Evolutionary conservation across 1,140 invertebrate species (phyloP).

Genomic region (Melitaea cinxia): DNA sequence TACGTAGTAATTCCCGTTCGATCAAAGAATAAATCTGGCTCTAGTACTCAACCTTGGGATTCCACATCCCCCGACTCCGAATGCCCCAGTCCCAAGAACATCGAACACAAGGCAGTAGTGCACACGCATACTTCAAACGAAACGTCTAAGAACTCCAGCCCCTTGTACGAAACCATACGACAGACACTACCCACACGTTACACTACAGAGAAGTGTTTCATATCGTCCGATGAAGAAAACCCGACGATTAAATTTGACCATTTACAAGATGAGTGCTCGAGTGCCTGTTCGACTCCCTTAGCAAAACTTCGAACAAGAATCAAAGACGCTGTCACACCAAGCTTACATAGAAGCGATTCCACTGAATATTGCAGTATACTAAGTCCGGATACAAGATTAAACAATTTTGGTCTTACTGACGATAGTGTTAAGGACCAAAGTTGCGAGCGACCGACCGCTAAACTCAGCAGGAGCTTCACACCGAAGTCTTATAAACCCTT

Average conservation of each 20-base stretch:
- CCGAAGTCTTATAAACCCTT: conserved; percentile 77
- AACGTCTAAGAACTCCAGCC: conserved; percentile 54
- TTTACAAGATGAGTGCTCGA: conserved; percentile 56
- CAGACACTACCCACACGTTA: conserved; percentile 39
- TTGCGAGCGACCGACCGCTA: conserved; percentile 52
- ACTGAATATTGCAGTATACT: conserved; percentile 79
- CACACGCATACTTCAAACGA: conserved; percentile 50
- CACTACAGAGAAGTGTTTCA: conserved; percentile 52
- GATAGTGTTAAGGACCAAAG: conserved; percentile 49
- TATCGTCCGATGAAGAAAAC: conserved; percentile 52
- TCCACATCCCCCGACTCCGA: conserved; percentile 63
- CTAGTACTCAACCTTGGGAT: conserved; percentile 56
- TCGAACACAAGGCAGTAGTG: conserved; percentile 54
- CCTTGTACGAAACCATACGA: conserved; percentile 56
- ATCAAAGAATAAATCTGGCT: conserved; percentile 52
- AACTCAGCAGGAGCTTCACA: conserved; percentile 73
- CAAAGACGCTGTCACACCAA: conserved; percentile 62
- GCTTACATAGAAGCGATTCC: conserved; percentile 74
- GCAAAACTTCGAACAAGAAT: conserved; percentile 56
- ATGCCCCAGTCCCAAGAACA: conserved; percentile 51
- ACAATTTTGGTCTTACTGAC: conserved; percentile 48
- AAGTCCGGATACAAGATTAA: conserved; percentile 61
- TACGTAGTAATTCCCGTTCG: conserved; percentile 67
- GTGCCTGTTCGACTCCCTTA: conserved; percentile 70
- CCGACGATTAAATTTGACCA: conserved; percentile 46